Evolutionary conservation across 37 sponge, comb jelly and placozoan species (phyloP), one percentile per base, ranked within the genome.

Genomic region (Tethya wilhelma): DNA sequence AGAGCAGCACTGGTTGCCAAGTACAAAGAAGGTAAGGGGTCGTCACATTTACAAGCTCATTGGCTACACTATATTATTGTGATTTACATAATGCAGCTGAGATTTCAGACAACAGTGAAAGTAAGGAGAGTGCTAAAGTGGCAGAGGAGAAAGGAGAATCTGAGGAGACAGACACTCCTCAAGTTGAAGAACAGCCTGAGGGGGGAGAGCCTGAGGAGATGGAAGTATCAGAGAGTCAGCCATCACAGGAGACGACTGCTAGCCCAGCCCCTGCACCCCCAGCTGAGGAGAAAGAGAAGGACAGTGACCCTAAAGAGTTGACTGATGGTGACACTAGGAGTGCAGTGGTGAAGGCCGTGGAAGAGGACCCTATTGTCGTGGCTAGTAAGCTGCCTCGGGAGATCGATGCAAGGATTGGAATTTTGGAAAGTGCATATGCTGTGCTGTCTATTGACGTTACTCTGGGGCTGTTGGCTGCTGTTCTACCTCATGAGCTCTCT

Each of bases 381-480:
- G 81, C 81, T 34, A 80, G 71, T 64, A 49, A 44, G 31, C 49
- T 5, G 30, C 42, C 43, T 12, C n/a, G 68, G 36, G 75, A 84
- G 5, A 42, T 33, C 23, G 68, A 67, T 38, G 5, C 68, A 3
- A 77, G 56, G 17, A 74, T 83, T 64, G 84, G 84, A 25, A 37
- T 26, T 14, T 37, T 67, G 45, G 87, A 86, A 74, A 91, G 83
- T 68, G 71, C 42, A 19, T 82, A 84, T 66, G 66, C 62, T 36
- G 19, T 23, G 29, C 75, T 79, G 1, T 37, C 12, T 39, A 32
- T 86, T 17, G 78, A 86, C 33, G 59, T 38, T 20, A 30, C 56
- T 12, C 60, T 92, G 49, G 83, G 87, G 31, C 56, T 87, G 55
- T 60, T 92, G 30, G 77, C 82, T 14, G 72, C 72, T 26, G 71